A percentile compares a stretch with the other conserved stretches of the same genome.
phyloP scores from a whole-genome alignment of 2,113 vertebrate genomes.

The Cynoglossus semilaevis region DNA sequence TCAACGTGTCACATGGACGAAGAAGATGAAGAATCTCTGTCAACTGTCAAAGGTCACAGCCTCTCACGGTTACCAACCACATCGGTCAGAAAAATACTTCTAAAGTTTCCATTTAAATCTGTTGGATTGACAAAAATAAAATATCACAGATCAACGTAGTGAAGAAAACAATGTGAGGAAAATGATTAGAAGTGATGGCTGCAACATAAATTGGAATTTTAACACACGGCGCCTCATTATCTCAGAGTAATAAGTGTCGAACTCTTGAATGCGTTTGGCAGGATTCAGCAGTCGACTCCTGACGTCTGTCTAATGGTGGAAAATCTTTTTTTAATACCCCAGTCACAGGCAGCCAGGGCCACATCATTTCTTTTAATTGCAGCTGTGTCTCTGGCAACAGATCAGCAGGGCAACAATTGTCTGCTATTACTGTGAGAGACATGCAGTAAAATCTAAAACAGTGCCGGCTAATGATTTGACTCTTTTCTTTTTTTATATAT shows the following conservation, averaged over 20 bases:
- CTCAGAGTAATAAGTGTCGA: constrained; percentile 11
- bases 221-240: neutral
- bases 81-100: too few species aligned
- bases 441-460: constrained; percentile 33
- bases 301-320: neutral
- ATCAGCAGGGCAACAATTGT: constrained; percentile 9
- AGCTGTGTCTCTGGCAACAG: constrained; percentile 13
- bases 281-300: neutral
- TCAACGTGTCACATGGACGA: too few species aligned
- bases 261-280: constrained; percentile 1
- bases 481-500: constrained; percentile 1
- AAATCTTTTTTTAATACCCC: neutral
- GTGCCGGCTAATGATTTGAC: constrained; percentile 29
- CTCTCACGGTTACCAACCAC: too few species aligned
- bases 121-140: constrained; percentile 6
- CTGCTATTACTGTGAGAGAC: constrained; percentile 14
- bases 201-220: neutral
- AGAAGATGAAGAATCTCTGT: too few species aligned
- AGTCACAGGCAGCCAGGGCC: neutral
- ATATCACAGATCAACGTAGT: constrained; percentile 1
- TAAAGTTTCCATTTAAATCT: too few species aligned
- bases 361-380: neutral
- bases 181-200: constrained; percentile 3
- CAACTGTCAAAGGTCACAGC: too few species aligned
- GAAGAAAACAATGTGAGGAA: constrained; percentile 1